Evolutionary conservation across 92 coral and sea anemone genomes (phyloP).

Genomic region (Paragorgia papillata): DNA sequence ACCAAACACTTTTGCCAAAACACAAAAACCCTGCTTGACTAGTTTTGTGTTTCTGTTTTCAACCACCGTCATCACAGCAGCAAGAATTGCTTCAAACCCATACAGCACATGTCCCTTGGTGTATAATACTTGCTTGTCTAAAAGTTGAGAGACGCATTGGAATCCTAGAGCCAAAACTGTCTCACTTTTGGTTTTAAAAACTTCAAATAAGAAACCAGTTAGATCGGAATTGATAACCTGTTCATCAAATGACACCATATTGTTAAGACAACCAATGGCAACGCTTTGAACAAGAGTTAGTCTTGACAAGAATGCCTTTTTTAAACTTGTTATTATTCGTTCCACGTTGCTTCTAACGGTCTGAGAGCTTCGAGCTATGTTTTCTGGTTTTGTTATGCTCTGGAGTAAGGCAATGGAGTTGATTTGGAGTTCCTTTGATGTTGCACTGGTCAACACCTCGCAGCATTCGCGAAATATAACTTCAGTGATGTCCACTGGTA

Average conservation of each 20-base stretch:
- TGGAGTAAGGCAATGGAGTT: conserved; percentile 77
- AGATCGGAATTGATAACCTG: conserved; percentile 37
- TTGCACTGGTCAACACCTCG: conserved; percentile 62
- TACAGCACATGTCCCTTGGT: conserved; percentile 74
- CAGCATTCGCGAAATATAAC: conserved; percentile 68
- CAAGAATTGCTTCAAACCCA: conserved; percentile 78
- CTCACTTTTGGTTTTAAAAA: conserved; percentile 73
- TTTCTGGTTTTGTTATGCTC: conserved; percentile 41
- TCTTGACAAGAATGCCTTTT: conserved; percentile 73
- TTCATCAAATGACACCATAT: conserved; percentile 31
- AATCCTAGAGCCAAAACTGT: conserved; percentile 75
- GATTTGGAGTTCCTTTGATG: conserved; percentile 51
- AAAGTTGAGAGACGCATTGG: conserved; percentile 66
- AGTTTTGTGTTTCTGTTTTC: conserved; percentile 72
- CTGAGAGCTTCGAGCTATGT: conserved; percentile 16
- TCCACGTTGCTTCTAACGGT: conserved; percentile 28
- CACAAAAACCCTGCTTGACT: conserved; percentile 70
- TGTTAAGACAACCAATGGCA: conserved; percentile 17
- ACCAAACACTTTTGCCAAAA: conserved; percentile 63
- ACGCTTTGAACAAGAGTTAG: conserved; percentile 59
- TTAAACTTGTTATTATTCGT: conserved; percentile 61
- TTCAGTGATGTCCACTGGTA: conserved; percentile 47
- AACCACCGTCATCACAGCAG: conserved; percentile 62
- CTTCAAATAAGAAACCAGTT: conserved; percentile 82
- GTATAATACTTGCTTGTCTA: conserved; percentile 58